Conservation (phyloP, 2,888 invertebrate species). For the Glyphotaelius pellucidus region DNA sequence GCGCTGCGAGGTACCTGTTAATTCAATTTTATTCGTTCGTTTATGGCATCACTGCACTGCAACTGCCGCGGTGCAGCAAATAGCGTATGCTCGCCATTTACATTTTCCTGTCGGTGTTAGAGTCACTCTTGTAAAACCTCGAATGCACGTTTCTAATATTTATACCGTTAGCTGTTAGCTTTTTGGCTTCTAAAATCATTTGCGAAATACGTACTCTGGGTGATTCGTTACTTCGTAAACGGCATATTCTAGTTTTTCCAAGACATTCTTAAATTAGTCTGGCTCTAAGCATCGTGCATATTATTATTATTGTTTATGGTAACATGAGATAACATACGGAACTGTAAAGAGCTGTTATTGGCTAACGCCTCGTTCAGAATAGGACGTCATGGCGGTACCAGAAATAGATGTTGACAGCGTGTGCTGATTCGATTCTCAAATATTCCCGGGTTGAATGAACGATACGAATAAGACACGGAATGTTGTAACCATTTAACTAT, state of each 20-base stretch:
- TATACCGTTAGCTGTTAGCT: constrained; percentile 1
- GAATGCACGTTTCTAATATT: constrained; percentile 4
- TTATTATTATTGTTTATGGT: neutral
- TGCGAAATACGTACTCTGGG: neutral
- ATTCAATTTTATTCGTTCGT: constrained; percentile 57
- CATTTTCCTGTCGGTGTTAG: constrained; percentile 29
- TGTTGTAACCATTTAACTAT: neutral
- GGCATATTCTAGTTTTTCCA: neutral
- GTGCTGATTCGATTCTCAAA: neutral
- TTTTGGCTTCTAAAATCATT: neutral
- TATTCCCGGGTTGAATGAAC: neutral
- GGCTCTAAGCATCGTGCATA: neutral
- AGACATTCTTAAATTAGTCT: neutral
- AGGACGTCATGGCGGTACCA: neutral
- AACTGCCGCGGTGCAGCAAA: constrained; percentile 40
- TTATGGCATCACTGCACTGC: constrained; percentile 54
- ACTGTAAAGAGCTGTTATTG: neutral
- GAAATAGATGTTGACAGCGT: neutral
- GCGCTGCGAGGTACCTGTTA: constrained; percentile 49
- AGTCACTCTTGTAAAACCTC: constrained; percentile 24
- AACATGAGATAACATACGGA: neutral
- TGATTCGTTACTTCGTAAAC: neutral
- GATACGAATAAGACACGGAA: neutral
- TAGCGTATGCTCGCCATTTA: constrained; percentile 43
- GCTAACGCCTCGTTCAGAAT: neutral